These are phyloP conservation scores for Myotis planiceps DNA, from an alignment of 2,797 vertebrate genomes.

Conservation along the genomic window DNA sequence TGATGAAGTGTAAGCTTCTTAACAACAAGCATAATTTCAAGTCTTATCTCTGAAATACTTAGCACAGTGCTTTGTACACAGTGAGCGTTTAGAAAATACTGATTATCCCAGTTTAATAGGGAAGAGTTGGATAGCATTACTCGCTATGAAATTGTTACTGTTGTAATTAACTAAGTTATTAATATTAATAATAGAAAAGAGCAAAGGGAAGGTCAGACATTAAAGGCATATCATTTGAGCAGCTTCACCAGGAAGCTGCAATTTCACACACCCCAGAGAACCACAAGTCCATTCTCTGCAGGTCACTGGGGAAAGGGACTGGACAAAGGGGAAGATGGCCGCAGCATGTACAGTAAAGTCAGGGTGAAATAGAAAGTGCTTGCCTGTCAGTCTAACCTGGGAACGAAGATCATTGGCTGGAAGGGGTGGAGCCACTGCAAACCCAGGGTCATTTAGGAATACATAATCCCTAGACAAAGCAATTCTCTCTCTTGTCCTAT, in stretches of 20 bases:
- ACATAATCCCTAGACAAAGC: neutral
- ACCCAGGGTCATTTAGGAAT: neutral
- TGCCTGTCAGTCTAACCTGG: neutral
- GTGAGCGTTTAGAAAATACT: slow-evolving; percentile 19
- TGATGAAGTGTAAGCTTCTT: slow-evolving; percentile 42
- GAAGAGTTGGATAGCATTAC: neutral
- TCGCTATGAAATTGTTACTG: neutral
- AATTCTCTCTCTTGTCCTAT: neutral
- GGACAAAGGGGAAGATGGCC: neutral
- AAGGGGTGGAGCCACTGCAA: neutral
- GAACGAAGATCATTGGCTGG: neutral
- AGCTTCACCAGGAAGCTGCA: neutral
- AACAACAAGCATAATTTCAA: slow-evolving; percentile 47
- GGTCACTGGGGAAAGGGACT: neutral
- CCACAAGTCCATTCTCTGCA: neutral
- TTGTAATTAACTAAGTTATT: neutral
- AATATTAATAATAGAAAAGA: neutral
- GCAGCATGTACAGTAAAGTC: neutral
- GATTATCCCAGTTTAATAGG: neutral
- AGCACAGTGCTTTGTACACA: neutral
- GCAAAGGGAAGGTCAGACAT: neutral
- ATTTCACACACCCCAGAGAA: neutral
- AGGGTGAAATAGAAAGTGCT: neutral
- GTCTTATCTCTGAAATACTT: slow-evolving; percentile 40
- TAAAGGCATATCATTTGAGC: neutral